Conservation (phyloP, 2,797 vertebrate genomes). For the Poeciliopsis gracilis region DNA sequence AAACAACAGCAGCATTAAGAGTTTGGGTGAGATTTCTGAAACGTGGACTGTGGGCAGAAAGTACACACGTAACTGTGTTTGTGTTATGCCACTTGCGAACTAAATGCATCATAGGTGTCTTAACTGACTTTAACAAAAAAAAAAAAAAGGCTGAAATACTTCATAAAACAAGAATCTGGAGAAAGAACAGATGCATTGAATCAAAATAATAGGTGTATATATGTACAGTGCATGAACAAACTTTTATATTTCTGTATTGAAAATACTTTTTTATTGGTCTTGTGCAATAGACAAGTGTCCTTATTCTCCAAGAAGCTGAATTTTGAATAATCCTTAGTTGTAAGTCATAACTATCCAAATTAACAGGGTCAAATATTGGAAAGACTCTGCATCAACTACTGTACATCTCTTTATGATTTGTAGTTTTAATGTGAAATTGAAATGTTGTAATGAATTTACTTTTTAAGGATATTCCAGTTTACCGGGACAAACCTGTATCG, state of each 20-base stretch:
- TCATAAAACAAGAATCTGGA: background rate
- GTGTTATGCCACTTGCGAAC: background rate
- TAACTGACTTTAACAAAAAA: background rate
- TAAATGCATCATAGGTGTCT: background rate
- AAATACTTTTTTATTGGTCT: background rate
- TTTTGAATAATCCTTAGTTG: background rate
- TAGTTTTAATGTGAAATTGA: background rate
- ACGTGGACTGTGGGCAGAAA: background rate
- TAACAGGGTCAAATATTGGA: background rate
- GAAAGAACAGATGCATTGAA: background rate
- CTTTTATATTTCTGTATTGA: too few relatives aligned
- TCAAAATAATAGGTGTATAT: background rate
- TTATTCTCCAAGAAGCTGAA: background rate
- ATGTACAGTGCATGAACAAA: background rate
- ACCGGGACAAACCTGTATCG: background rate
- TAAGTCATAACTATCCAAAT: background rate
- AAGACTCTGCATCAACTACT: background rate
- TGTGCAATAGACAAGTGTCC: background rate
- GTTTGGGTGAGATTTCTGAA: background rate
- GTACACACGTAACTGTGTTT: background rate
- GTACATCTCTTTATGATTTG: background rate
- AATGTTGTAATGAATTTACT: background rate
- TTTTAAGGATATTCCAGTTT: background rate
- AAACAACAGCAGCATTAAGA: background rate
- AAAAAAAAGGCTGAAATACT: background rate